Base-by-base conservation (phyloP, 2,797 vertebrate genomes). In the Neomorphus geoffroyi region DNA sequence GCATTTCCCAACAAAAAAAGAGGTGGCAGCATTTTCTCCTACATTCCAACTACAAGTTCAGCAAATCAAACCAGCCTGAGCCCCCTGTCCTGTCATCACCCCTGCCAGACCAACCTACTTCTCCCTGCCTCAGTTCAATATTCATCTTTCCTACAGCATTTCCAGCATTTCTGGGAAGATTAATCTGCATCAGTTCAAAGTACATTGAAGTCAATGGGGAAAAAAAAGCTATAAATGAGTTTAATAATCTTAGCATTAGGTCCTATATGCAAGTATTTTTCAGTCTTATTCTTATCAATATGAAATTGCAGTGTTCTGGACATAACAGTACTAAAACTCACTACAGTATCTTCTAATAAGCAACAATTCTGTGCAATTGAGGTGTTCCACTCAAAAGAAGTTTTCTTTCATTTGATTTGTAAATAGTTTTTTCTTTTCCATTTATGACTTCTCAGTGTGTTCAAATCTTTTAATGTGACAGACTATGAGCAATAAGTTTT, bases 391-490 rank as follows among this genome's bases (percentile, higher is more conserved):
- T 91, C 45, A 86, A 70, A 80, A 80, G n/a, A 26, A 64, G 28
- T 88, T 94, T 94, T 79, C 53, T 84, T 93, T 86, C 41, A 74
- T 77, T 85, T 83, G 22, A 88, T 96, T 93, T 90, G 60, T 79
- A 96, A 93, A 91, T 91, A 81, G 23, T 12, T 75, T 72, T 90
- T 93, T 85, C 26, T 90, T 95, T 93, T 93, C 64, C n/a, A 24
- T 66, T 91, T 95, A 45, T 91, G 61, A 81, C 56, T 80, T 79
- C 65, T 90, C 41, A 54, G 43, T 33, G 10, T 66, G 51, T 86
- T 62, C 61, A 91, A 87, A 67, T 85, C 56, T 86, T 96, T 94
- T 87, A 74, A 91, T 80, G 37, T 90, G 83, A 86, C 86, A 88
- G 83, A 73, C 71, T 93, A 78, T 51, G 85, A 96, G 84, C 57